Conservation (phyloP, 30 jellyfish, hydroid and myxozoan species). For the Aurelia aurita region DNA sequence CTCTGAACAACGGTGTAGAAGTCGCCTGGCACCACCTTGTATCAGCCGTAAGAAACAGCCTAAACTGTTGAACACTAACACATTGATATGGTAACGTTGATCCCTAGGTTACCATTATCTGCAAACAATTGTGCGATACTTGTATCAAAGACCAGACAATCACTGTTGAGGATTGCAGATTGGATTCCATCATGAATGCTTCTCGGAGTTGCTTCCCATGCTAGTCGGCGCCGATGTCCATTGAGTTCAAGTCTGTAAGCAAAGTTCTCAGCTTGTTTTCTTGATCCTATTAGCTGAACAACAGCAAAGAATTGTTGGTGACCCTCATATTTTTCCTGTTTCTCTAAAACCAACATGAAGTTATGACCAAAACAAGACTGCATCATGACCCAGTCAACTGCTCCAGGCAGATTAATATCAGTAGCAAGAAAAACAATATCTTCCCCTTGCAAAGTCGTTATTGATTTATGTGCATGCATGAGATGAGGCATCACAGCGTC, state of each 20-base stretch:
- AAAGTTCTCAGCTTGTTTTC: slow-evolving; percentile 98
- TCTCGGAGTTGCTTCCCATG: slow-evolving; percentile 99
- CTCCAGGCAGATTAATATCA: slow-evolving; percentile 97
- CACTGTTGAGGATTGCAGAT: slow-evolving; percentile 95
- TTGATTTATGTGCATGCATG: slow-evolving; percentile 95
- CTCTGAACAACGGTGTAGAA: no score
- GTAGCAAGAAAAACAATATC: slow-evolving; percentile 98
- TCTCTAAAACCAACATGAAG: slow-evolving; percentile 95
- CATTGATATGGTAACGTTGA: slow-evolving; percentile 94
- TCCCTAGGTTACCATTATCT: slow-evolving; percentile 95
- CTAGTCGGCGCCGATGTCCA: slow-evolving; percentile 98
- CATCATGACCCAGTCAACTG: slow-evolving; percentile 99
- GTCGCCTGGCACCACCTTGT: no score
- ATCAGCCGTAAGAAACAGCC: no score
- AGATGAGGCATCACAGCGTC: slow-evolving; percentile 99
- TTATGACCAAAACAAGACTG: slow-evolving; percentile 99
- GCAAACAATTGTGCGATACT: slow-evolving; percentile 98
- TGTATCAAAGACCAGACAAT: slow-evolving; percentile 97
- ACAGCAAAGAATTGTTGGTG: slow-evolving; percentile 99
- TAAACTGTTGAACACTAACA: slow-evolving; percentile 26
- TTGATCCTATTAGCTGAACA: slow-evolving; percentile 93
- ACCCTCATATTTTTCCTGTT: slow-evolving; percentile 97
- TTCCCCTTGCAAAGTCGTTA: slow-evolving; percentile 97
- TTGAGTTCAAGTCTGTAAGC: slow-evolving; percentile 94
- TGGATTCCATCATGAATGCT: slow-evolving; percentile 98